phyloP scores from a whole-genome alignment of 1,140 invertebrate genomes.

The Sinella curviseta region DNA sequence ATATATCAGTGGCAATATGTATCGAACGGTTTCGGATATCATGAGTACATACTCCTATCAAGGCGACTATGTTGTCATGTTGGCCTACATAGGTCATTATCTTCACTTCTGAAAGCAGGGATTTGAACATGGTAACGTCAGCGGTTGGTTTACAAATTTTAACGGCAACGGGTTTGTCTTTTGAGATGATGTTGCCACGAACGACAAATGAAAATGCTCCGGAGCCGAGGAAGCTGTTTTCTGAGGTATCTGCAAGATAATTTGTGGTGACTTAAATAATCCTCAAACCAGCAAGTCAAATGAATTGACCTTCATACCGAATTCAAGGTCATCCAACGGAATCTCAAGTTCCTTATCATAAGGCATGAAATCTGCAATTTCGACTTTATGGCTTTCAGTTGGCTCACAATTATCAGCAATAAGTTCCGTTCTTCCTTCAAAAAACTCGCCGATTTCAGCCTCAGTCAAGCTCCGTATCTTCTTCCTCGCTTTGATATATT shows the following conservation, averaged over 20 bases:
- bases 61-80: slow-evolving; percentile 26
- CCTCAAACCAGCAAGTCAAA: not conserved
- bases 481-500: not conserved
- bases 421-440: slow-evolving; percentile 15
- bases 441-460: slow-evolving; percentile 16
- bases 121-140: slow-evolving; percentile 27
- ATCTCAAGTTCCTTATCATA: slow-evolving; percentile 11
- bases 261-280: not conserved
- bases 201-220: slow-evolving; percentile 12
- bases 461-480: slow-evolving; percentile 6
- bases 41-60: slow-evolving; percentile 31
- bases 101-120: slow-evolving; percentile 31
- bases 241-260: slow-evolving; percentile 5
- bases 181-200: not conserved
- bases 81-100: slow-evolving; percentile 29
- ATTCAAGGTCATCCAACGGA: not conserved
- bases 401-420: not conserved
- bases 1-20: slow-evolving; percentile 18
- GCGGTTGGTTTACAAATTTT: slow-evolving; percentile 31
- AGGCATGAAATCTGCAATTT: not conserved
- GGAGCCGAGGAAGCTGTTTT: not conserved
- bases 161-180: slow-evolving; percentile 22
- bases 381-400: not conserved
- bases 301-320: not conserved
- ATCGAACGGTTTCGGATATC: slow-evolving; percentile 10